These are phyloP conservation scores for Mormyrops attenuatus DNA, from an alignment of 2,797 vertebrate genomes.

Conservation along the genomic window DNA sequence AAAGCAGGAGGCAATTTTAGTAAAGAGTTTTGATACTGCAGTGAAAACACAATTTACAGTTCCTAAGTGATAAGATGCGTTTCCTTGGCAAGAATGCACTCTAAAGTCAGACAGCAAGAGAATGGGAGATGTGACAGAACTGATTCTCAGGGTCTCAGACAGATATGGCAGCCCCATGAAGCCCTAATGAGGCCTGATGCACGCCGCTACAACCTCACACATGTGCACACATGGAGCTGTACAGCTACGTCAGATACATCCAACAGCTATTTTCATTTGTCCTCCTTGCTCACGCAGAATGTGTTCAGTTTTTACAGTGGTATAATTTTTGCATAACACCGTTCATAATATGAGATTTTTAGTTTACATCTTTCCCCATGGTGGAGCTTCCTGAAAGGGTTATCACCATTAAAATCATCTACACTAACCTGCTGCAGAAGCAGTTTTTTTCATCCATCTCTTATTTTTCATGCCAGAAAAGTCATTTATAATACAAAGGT, in stretches of 20 bases:
- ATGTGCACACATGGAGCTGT: neutral
- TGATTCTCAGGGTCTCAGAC: neutral
- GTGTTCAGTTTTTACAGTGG: neutral
- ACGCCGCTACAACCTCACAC: neutral
- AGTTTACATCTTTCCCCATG: neutral
- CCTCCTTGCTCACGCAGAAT: neutral
- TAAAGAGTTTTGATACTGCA: constrained; percentile 40
- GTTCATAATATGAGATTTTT: neutral
- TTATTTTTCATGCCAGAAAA: neutral
- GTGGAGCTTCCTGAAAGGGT: neutral
- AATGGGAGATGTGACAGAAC: neutral
- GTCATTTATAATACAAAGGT: constrained; percentile 25
- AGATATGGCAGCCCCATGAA: neutral
- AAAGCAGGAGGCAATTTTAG: constrained; percentile 51
- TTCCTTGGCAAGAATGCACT: neutral
- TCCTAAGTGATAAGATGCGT: neutral
- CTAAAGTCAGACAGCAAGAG: neutral
- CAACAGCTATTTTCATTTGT: neutral
- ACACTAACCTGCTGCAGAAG: neutral
- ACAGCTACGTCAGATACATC: neutral
- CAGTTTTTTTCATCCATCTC: neutral
- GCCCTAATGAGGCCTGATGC: neutral
- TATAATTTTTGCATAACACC: neutral
- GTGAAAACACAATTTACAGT: neutral
- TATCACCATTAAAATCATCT: constrained; percentile 16